Conservation (phyloP, 2,113 vertebrate genomes). For the Triplophysa tibetana region DNA sequence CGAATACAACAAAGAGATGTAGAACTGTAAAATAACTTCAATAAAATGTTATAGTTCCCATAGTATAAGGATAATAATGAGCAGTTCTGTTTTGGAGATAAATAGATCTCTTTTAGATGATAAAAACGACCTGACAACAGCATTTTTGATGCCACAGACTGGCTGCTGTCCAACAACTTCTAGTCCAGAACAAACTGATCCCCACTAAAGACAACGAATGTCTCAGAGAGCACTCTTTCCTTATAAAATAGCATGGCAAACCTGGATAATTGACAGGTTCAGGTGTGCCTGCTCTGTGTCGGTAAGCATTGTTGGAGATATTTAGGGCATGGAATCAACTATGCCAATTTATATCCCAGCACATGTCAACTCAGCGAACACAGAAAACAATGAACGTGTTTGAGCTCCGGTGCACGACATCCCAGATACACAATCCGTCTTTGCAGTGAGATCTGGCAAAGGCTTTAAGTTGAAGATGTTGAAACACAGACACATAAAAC, state of each 20-base stretch:
- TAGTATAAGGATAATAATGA: background rate
- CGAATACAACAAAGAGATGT: no score
- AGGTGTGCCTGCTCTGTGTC: slow-evolving; percentile 48
- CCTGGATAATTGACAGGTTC: slow-evolving; percentile 42
- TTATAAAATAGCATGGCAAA: slow-evolving; percentile 35
- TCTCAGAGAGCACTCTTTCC: slow-evolving; percentile 5
- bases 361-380: slow-evolving; percentile 60
- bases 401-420: slow-evolving; percentile 69
- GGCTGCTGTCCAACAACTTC: background rate
- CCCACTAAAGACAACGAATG: background rate
- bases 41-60: no score
- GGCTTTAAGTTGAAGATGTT: slow-evolving; percentile 66
- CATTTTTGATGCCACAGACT: no score
- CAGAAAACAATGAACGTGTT: slow-evolving; percentile 57
- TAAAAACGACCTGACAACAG: background rate
- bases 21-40: no score
- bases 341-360: slow-evolving; percentile 65
- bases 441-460: slow-evolving; percentile 70
- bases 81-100: background rate
- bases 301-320: slow-evolving; percentile 51
- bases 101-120: slow-evolving; percentile 2
- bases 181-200: background rate
- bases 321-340: slow-evolving; percentile 62
- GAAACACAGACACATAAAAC: slow-evolving; percentile 63
- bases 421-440: slow-evolving; percentile 73